A percentile compares a stretch with the other conserved stretches of the same genome.
Conservation (phyloP, 1,140 invertebrate genomes). For the Drosophila simulans region DNA sequence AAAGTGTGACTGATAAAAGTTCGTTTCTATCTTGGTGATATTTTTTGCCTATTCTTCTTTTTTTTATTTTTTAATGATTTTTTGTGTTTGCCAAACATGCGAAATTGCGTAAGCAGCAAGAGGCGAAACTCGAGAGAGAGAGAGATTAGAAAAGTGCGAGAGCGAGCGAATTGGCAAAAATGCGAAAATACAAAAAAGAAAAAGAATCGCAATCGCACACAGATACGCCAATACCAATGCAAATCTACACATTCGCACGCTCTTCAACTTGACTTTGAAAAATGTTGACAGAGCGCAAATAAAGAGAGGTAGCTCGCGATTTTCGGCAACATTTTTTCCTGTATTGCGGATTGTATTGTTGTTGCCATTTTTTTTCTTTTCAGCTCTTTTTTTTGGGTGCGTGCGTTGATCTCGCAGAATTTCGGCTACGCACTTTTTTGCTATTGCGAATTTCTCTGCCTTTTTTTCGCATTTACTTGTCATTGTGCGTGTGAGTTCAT, state of each 20-base stretch:
- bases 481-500: slow-evolving; percentile 52
- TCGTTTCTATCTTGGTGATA: slow-evolving; percentile 12
- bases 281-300: slow-evolving; percentile 61
- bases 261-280: slow-evolving; percentile 84
- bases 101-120: slow-evolving; percentile 69
- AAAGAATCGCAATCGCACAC: background rate
- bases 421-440: slow-evolving; percentile 44
- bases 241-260: slow-evolving; percentile 21
- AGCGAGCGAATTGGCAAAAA: slow-evolving; percentile 50
- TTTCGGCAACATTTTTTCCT: slow-evolving; percentile 71
- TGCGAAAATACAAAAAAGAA: background rate
- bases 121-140: slow-evolving; percentile 10
- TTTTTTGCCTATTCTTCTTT: slow-evolving; percentile 23
- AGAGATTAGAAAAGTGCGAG: slow-evolving; percentile 32
- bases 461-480: slow-evolving; percentile 16
- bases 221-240: background rate
- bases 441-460: slow-evolving; percentile 40
- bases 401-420: slow-evolving; percentile 45
- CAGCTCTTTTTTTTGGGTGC: slow-evolving; percentile 23
- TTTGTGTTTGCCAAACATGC: slow-evolving; percentile 75
- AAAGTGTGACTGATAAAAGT: slow-evolving; percentile 27
- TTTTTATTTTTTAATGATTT: slow-evolving; percentile 35
- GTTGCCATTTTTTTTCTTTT: slow-evolving; percentile 2
- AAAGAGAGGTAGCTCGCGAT: slow-evolving; percentile 17
- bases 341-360: background rate